Conservation (phyloP, 2,888 invertebrate genomes). For the Lithophane socia region DNA sequence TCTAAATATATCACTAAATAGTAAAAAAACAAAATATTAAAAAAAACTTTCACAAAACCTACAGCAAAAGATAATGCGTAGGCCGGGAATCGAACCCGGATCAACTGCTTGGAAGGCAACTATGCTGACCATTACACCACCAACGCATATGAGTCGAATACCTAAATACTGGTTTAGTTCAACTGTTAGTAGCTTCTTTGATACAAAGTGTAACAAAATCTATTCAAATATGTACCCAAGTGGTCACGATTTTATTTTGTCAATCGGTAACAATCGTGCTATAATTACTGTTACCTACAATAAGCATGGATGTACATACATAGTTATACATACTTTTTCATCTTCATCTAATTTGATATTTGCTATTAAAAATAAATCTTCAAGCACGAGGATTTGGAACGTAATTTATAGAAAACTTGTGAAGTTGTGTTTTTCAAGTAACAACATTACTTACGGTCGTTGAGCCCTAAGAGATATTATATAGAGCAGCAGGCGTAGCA, state of each 20-base stretch:
- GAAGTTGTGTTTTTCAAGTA: neutral
- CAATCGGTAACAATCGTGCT: neutral
- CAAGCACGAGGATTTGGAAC: neutral
- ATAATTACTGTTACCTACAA: neutral
- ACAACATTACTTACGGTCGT: neutral
- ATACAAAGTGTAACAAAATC: neutral
- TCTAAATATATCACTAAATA: no score
- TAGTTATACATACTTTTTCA: neutral
- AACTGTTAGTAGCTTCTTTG: neutral
- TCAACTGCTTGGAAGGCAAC: conserved; percentile 91
- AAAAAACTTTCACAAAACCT: neutral
- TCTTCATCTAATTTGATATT: neutral
- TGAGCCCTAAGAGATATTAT: neutral
- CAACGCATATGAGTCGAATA: rapidly evolving
- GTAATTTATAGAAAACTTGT: neutral
- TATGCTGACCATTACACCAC: conserved; percentile 12
- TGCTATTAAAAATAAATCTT: neutral
- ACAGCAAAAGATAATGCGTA: conserved; percentile 19
- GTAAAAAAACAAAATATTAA: neutral
- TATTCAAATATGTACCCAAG: conserved; percentile 6
- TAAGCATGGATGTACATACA: neutral
- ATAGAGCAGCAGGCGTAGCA: no score
- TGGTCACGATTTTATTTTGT: neutral
- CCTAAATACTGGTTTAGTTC: neutral
- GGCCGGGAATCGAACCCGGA: conserved; percentile 80